A percentile compares a stretch with the other conserved stretches of the same genome.
Conservation (phyloP, 2,888 invertebrate species). For the Villa cingulata region DNA sequence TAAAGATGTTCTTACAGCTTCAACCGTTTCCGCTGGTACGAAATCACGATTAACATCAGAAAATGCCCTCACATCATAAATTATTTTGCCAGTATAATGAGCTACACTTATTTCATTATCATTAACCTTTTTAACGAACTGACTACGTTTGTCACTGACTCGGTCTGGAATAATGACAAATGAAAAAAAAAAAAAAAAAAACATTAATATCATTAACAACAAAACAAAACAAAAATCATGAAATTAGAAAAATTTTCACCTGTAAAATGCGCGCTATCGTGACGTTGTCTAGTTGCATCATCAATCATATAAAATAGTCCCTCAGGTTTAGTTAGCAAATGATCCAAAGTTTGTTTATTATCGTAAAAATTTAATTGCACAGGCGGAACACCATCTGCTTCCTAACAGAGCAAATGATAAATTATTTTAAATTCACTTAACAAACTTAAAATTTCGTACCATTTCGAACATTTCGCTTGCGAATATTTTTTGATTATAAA, state of each 20-base stretch:
- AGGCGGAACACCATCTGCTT: constrained; percentile 65
- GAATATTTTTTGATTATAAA: constrained; percentile 83
- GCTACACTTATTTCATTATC: constrained; percentile 67
- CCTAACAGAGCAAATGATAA: too few relatives aligned
- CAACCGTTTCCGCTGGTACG: constrained; percentile 78
- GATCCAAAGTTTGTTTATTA: constrained; percentile 77
- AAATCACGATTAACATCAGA: constrained; percentile 84
- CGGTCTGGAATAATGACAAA: constrained; percentile 21
- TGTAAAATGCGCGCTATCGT: constrained; percentile 41
- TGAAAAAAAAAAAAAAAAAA: neutral
- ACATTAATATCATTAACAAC: neutral
- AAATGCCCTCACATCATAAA: constrained; percentile 71
- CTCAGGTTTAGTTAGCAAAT: constrained; percentile 68
- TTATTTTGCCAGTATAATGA: constrained; percentile 81
- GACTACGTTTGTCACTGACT: constrained; percentile 30
- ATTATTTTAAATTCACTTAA: neutral
- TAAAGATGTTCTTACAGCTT: constrained; percentile 64
- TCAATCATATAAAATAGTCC: constrained; percentile 78
- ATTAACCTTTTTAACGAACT: constrained; percentile 32
- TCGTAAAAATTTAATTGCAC: constrained; percentile 67
- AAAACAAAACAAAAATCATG: neutral
- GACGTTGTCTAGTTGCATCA: constrained; percentile 65
- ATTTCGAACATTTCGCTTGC: constrained; percentile 73
- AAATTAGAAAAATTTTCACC: too few relatives aligned
- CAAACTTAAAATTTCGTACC: constrained; percentile 21